phyloP scores from a whole-genome alignment of 2,888 invertebrate genomes.

The Apotomis betuletana region DNA sequence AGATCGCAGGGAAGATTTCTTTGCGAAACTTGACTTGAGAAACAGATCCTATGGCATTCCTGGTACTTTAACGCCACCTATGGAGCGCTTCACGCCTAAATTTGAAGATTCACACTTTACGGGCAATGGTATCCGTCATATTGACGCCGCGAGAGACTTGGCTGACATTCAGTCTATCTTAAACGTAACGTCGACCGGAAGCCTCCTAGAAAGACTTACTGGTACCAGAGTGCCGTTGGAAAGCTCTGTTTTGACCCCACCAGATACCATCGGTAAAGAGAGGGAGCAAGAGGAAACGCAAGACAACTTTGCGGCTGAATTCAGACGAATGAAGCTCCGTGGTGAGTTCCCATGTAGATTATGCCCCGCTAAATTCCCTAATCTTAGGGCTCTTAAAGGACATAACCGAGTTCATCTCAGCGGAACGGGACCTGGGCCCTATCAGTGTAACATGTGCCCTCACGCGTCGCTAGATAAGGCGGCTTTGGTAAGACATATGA shows the following conservation, averaged over 20 bases:
- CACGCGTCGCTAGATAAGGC: conserved; percentile 95
- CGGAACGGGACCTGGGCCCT: conserved; percentile 90
- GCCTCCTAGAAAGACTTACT: conserved; percentile 86
- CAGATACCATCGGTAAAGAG: conserved; percentile 72
- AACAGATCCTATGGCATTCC: conserved; percentile 85
- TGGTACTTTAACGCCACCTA: conserved; percentile 74
- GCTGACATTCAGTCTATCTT: conserved; percentile 94
- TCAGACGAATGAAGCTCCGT: conserved; percentile 93
- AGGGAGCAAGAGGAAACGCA: conserved; percentile 87
- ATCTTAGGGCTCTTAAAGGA: conserved; percentile 94
- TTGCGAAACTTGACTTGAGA: conserved; percentile 90
- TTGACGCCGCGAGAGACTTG: conserved; percentile 87
- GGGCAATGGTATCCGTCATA: conserved; percentile 73
- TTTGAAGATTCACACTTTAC: conserved; percentile 69
- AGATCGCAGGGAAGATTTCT: conserved; percentile 89
- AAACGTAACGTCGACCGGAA: conserved; percentile 88
- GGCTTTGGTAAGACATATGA: conserved; percentile 94
- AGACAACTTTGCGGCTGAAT: conserved; percentile 92
- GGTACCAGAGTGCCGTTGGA: conserved; percentile 74
- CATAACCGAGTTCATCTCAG: conserved; percentile 94
- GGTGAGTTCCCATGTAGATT: conserved; percentile 95
- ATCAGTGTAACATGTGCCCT: conserved; percentile 96
- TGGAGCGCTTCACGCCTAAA: conserved; percentile 74
- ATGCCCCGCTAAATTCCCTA: conserved; percentile 94
- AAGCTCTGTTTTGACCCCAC: conserved; percentile 73